Evolutionary conservation across 2,113 vertebrate genomes (phyloP), one percentile per base, ranked within the genome.

Genomic region (Laterallus jamaicensis): DNA sequence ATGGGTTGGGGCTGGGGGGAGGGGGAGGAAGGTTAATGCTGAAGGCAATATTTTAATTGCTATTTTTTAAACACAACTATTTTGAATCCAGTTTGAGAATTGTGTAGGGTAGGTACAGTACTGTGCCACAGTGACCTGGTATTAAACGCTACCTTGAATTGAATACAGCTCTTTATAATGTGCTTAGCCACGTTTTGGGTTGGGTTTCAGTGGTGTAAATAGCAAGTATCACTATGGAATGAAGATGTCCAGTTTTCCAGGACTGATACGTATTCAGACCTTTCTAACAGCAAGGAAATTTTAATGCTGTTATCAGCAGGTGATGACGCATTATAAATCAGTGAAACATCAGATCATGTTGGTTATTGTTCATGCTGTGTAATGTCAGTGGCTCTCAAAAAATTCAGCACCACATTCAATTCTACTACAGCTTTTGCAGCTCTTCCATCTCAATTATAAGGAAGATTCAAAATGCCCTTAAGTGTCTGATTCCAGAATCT

Each of bases 41-140:
- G 50, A 82, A 88, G 64, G 31, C 62, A 83, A 84, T 82, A 20
- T 95, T 94, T 82, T 88, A 56, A 64, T 3, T 86, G 44, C 44
- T 47, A 19, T 47, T 47, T 47, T 47, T 94, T 97, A 88, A 97
- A 95, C 67, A n/a, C 11, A 49, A 90, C 73, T 81, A 92, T 71
- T 96, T 96, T 95, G 91, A 97, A 95, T 82, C 52, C 52, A 82
- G 67, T 86, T 94, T 90, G 81, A 95, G 74, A 96, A 92, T 37
- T 95, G 62, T 86, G 69, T 82, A 68, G 39, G 68, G 8, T 83
- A 97, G 75, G 90, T 95, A 68, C 16, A 66, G 26, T n/a, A 87
- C 44, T 56, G 80, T 84, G 91, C 75, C 44, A 89, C 88, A 96
- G 95, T 5, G 26, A 88, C 82, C 67, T 55, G 11, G n/a, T 58